Evolutionary conservation across 1,140 invertebrate species (phyloP).

Genomic region (Drosophila pectinifera): DNA sequence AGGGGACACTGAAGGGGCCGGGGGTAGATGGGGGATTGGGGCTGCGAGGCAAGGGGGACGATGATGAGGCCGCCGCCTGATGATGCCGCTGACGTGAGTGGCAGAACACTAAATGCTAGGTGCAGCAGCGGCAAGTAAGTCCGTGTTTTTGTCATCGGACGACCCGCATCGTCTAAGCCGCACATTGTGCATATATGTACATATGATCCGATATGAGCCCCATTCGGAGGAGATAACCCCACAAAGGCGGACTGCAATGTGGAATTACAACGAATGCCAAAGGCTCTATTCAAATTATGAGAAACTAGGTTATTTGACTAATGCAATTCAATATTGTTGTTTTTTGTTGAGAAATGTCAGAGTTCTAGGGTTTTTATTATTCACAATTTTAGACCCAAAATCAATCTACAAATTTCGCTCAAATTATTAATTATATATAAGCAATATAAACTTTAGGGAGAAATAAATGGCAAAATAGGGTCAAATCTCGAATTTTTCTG

Average conservation of each 20-base stretch:
- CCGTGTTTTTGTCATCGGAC: slow-evolving; percentile 56
- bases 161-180: slow-evolving; percentile 47
- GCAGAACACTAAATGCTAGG: slow-evolving; percentile 49
- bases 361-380: too few species aligned
- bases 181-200: slow-evolving; percentile 24
- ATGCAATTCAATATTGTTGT: too few species aligned
- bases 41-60: not conserved
- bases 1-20: slow-evolving; percentile 5
- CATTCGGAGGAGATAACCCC: slow-evolving; percentile 11
- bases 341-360: too few species aligned
- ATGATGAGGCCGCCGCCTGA: slow-evolving; percentile 29
- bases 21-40: not conserved
- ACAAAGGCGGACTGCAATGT: not conserved
- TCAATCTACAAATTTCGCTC: too few species aligned
- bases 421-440: too few species aligned
- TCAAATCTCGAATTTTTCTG: too few species aligned
- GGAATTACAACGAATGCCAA: slow-evolving; percentile 1
- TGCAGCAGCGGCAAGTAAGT: slow-evolving; percentile 44
- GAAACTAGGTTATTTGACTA: too few species aligned
- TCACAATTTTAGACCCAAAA: too few species aligned
- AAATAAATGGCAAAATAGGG: too few species aligned
- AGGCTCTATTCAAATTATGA: not conserved
- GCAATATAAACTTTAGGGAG: too few species aligned
- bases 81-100: slow-evolving; percentile 50
- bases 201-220: slow-evolving; percentile 38